Base-by-base conservation (phyloP, 2,797 vertebrate species). In the Anolis apletophallus region DNA sequence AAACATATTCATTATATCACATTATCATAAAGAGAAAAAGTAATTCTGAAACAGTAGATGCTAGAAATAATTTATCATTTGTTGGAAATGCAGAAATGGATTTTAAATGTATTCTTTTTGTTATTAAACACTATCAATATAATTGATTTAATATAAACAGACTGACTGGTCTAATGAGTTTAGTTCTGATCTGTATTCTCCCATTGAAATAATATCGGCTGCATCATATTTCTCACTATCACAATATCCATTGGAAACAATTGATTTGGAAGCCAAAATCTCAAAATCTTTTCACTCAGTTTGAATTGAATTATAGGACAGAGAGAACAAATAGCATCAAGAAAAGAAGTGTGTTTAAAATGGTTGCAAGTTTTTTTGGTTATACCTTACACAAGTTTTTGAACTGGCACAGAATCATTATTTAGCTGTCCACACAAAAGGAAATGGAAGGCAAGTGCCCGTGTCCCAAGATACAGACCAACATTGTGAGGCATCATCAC, bases 1-100 rank as follows among this genome's bases (percentile, higher is more conserved):
- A 23, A 46, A 64, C 19, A 17, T 16, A 34, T 74, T 80, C 19
- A 85, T 85, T 80, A 52, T 64, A 81, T 67, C 71, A 80, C 10
- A 81, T 46, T 74, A 71, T 5, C 32, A 74, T 40, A 46, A 64
- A 54, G 52, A 36, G 21, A 11, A 67, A 52, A 55, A 85, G 59
- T 57, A 79, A 34, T 64, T 61, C 64, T 64, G 29, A 40, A 72
- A 36, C 3, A 83, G 52, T 14, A 55, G 32, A 57, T 73, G 32
- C 32, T 16, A 57, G 40, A 75, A 81, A 81, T 74, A 40, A 81
- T 75, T 21, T 50, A 81, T 81, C 16, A 59, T n/a, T 32, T 16
- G 52, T 74, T 80, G 19, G 26, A 61, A 79, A 46, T 32, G 26
- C 50, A 40, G 36, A 21, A 55, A 9, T 72, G 77, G 11, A 26